Evolutionary conservation across 2,888 invertebrate species (phyloP), one percentile per base, ranked within the genome.

Genomic region (Tromatobia lineatoria): DNA sequence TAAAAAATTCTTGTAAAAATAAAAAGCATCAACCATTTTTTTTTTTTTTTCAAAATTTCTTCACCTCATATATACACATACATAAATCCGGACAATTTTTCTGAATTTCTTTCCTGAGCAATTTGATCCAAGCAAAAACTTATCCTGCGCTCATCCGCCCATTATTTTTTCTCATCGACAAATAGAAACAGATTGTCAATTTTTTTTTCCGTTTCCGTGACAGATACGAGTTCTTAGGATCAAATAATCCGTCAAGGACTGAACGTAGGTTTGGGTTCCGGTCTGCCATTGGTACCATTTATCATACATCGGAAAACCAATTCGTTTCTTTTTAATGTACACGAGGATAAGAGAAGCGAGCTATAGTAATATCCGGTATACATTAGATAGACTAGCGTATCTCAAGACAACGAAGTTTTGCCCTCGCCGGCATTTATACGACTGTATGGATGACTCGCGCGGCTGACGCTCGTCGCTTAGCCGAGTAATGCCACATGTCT

Each of bases 261-360:
- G 15, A 18, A 11, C 7, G 10, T 2, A 0, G 8, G 20, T 18
- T 38, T 38, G 10, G 38, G 38, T 38, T 38, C 8, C 11, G 3
- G 15, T 15, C 29, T 11, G n/a, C 2, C 34, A 18, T 38, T 18
- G 38, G 34, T 20, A 18, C 38, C 38, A 64, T 38, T 42, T 11
- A 20, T 64, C 42, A 20, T 20, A 38, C 25, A 42, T 38, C 20
- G 34, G 20, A 38, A 20, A 45, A 20, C 29, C 18, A 64, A 64
- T 38, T 64, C 42, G 20, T 38, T 54, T 29, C 15, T 83, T 77
- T 82, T 77, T 73, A 88, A 87, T 87, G 87, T 85, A 85, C 86
- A 80, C 85, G 64, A 57, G 85, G 87, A 87, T 87, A 87, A 87
- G 84, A 83, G 78, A 86, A 78, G 79, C 83, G 15, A 38, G 34